A percentile compares a stretch with the other conserved stretches of the same genome.
phyloP scores from a whole-genome alignment of 2,797 vertebrate species.

The Xiphorhynchus erythropygius region DNA sequence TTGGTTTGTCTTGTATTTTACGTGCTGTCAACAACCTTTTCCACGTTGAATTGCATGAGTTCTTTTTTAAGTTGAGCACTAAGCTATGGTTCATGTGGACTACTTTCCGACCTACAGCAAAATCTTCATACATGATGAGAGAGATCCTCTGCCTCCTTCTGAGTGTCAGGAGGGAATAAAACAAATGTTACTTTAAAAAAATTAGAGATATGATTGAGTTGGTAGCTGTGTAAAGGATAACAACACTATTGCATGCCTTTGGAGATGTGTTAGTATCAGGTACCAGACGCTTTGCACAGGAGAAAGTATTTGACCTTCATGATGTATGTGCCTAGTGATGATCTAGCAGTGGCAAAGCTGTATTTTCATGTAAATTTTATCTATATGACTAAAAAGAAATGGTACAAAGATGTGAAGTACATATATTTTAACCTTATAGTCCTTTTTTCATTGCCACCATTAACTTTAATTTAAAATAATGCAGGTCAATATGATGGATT shows the following conservation, averaged over 20 bases:
- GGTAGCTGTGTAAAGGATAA: neutral
- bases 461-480: slow-evolving; percentile 14
- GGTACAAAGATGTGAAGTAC: neutral
- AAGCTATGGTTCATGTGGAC: neutral
- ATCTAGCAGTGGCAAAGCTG: neutral
- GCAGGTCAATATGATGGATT: neutral
- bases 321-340: neutral
- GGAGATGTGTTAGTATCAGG: neutral
- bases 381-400: neutral
- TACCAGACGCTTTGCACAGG: neutral
- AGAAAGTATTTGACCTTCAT: neutral
- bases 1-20: neutral
- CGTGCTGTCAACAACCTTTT: neutral
- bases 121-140: neutral
- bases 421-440: neutral
- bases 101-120: neutral
- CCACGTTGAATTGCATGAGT: neutral
- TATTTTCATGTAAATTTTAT: neutral
- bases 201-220: neutral
- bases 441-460: neutral
- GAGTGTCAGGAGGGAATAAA: neutral
- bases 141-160: neutral
- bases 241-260: neutral
- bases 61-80: neutral
- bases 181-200: neutral